Evolutionary conservation across 1,140 invertebrate genomes (phyloP).

Genomic region (Monomorium pharaonis): DNA sequence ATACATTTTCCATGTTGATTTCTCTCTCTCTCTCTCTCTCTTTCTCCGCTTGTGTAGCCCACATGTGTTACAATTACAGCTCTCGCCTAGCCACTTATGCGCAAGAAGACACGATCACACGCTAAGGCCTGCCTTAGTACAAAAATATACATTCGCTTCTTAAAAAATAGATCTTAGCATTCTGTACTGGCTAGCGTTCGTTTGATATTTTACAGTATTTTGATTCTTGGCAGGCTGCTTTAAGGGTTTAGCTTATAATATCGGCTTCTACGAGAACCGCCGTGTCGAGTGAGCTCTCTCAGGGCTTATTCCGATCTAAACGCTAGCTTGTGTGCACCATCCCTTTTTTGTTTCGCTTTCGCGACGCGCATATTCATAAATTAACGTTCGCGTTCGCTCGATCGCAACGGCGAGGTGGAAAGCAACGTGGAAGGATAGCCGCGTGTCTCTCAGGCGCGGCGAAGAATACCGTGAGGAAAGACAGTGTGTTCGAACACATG

Average conservation of each 20-base stretch:
- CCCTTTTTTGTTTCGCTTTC: conserved; percentile 58
- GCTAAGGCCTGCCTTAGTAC: conserved; percentile 85
- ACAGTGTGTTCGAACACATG: not conserved
- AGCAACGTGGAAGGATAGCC: conserved; percentile 34
- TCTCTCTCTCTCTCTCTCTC: conserved; percentile 61
- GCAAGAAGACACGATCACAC: conserved; percentile 71
- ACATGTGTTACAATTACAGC: conserved; percentile 69
- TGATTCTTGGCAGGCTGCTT: conserved; percentile 78
- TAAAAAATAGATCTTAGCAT: conserved; percentile 85
- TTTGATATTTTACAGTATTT: conserved; percentile 75
- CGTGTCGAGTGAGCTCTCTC: conserved; percentile 76
- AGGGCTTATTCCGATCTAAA: conserved; percentile 76
- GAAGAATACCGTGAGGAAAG: conserved; percentile 13
- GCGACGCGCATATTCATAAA: conserved; percentile 71
- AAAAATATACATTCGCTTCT: conserved; percentile 85
- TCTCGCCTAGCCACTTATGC: conserved; percentile 58
- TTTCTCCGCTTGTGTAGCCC: conserved; percentile 54
- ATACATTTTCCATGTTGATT: conserved; percentile 50
- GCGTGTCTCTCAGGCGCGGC: not conserved
- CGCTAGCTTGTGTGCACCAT: conserved; percentile 76
- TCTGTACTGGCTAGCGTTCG: conserved; percentile 77
- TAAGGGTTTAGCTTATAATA: conserved; percentile 70
- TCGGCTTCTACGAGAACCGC: conserved; percentile 69
- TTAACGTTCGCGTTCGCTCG: conserved; percentile 14
- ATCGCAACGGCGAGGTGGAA: conserved; percentile 61